A percentile compares a stretch with the other conserved stretches of the same genome.
These are phyloP conservation scores for Drosophila kepulauana DNA, from an alignment of 1,140 invertebrate species.

Conservation along the genomic window DNA sequence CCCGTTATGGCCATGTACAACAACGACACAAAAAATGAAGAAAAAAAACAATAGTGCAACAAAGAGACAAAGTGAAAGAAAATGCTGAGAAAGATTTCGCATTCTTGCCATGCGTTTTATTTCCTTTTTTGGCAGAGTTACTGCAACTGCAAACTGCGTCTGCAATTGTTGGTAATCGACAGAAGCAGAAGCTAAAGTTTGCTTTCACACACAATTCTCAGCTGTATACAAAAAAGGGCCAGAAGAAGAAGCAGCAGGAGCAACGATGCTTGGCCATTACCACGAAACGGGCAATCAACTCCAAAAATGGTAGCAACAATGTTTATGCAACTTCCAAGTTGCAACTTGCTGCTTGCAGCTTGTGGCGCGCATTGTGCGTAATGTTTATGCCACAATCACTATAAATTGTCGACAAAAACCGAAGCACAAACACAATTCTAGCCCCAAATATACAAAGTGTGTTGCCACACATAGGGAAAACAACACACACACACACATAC, in stretches of 20 bases:
- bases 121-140: conserved; percentile 71
- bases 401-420: conserved; percentile 37
- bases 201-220: conserved; percentile 11
- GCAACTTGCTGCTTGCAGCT: conserved; percentile 42
- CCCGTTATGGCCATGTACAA: conserved; percentile 71
- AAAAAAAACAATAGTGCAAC: conserved; percentile 16
- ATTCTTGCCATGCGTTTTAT: conserved; percentile 62
- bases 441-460: conserved; percentile 25
- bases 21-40: conserved; percentile 1
- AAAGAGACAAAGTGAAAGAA: conserved; percentile 23
- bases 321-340: conserved; percentile 51
- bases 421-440: neutral
- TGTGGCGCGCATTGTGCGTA: conserved; percentile 61
- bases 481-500: conserved; percentile 10
- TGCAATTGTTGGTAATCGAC: conserved; percentile 51
- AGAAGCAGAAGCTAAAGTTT: neutral
- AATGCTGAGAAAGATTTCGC: conserved; percentile 37
- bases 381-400: conserved; percentile 43
- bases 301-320: conserved; percentile 73
- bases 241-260: neutral
- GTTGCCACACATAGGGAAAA: neutral
- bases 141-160: conserved; percentile 38
- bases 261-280: conserved; percentile 30
- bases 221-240: conserved; percentile 14
- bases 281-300: conserved; percentile 47